A percentile compares a stretch with the other conserved stretches of the same genome.
Evolutionary conservation across 2,888 invertebrate genomes (phyloP).

Genomic region (Melipona bicolor): DNA sequence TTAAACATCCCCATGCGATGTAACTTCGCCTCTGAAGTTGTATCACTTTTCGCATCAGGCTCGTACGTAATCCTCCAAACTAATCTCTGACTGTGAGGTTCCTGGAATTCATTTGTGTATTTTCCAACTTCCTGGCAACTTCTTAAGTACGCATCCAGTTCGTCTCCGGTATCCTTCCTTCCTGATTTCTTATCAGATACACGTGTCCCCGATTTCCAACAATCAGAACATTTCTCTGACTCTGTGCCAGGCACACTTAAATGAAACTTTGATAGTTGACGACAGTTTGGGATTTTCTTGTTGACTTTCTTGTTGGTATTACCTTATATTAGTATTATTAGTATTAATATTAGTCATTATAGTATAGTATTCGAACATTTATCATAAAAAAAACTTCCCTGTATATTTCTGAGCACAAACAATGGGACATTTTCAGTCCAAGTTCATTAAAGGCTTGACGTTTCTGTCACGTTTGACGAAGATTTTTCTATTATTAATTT

Average conservation of each 20-base stretch:
- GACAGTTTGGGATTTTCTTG: not conserved
- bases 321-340: not conserved
- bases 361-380: too few species aligned
- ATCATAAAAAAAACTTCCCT: too few species aligned
- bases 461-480: too few species aligned
- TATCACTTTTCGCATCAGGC: not conserved
- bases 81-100: not conserved
- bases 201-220: not conserved
- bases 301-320: not conserved
- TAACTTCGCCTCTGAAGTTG: not conserved
- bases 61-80: constrained; percentile 1
- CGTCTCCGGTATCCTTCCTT: not conserved
- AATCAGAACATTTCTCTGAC: not conserved
- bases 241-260: not conserved
- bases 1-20: not conserved
- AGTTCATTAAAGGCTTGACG: too few species aligned
- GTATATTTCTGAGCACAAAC: too few species aligned
- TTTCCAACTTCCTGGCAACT: not conserved
- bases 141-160: not conserved
- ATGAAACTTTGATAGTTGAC: not conserved
- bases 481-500: too few species aligned
- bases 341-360: too few species aligned
- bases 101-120: not conserved
- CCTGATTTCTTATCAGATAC: constrained; percentile 1
- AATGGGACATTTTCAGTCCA: too few species aligned